A percentile compares a stretch with the other conserved stretches of the same genome.
These are phyloP conservation scores for Cydia amplana DNA, from an alignment of 1,140 invertebrate species.

Conservation along the genomic window DNA sequence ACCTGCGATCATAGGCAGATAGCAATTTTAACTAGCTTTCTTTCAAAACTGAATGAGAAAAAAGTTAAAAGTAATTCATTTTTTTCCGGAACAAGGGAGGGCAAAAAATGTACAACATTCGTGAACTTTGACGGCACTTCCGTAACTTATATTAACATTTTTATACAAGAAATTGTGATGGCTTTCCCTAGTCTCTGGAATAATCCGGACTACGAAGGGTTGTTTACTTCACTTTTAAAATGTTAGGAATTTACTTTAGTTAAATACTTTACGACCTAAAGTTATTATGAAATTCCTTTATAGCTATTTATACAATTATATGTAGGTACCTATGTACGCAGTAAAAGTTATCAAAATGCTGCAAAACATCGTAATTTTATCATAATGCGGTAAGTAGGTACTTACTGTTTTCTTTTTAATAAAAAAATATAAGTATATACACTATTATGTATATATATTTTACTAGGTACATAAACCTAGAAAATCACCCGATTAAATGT, in stretches of 20 bases:
- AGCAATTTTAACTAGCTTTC: slow-evolving; percentile 34
- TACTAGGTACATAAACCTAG: no score
- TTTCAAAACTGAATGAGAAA: slow-evolving; percentile 39
- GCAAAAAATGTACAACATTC: slow-evolving; percentile 56
- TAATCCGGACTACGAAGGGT: slow-evolving; percentile 35
- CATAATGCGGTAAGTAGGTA: no score
- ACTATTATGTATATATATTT: no score
- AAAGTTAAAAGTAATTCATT: slow-evolving; percentile 51
- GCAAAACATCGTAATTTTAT: no score
- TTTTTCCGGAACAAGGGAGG: slow-evolving; percentile 51
- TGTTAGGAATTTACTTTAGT: not conserved
- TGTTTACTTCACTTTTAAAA: slow-evolving; percentile 41
- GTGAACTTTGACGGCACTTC: slow-evolving; percentile 48
- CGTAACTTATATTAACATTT: slow-evolving; percentile 56
- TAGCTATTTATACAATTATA: not conserved
- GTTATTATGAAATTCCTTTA: not conserved
- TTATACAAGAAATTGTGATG: slow-evolving; percentile 49
- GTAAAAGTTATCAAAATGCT: no score
- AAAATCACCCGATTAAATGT: no score
- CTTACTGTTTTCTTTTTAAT: no score
- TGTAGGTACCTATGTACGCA: no score
- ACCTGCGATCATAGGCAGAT: slow-evolving; percentile 25
- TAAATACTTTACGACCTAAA: not conserved
- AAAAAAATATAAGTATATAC: no score
- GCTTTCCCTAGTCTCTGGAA: slow-evolving; percentile 30